Base-by-base conservation (phyloP, 1,140 invertebrate genomes). In the Rhyzopertha dominica region DNA sequence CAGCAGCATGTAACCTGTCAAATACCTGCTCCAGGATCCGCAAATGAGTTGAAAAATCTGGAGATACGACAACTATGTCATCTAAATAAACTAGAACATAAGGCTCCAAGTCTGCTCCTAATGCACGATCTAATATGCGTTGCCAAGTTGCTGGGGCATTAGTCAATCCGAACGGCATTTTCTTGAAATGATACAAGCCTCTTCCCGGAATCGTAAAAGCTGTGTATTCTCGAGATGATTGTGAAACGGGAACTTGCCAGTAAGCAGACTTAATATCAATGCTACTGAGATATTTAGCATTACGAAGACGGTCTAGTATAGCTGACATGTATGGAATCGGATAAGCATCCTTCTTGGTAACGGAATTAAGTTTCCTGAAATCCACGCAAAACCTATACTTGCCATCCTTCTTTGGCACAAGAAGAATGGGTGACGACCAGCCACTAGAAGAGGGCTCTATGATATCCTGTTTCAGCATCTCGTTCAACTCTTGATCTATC, bases 81-180 rank as follows among this genome's bases (percentile, higher is more conserved):
- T n/a, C n/a, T n/a, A n/a, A n/a, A n/a, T n/a, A n/a, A n/a, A n/a
- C n/a, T n/a, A n/a, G n/a, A n/a, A n/a, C n/a, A n/a, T n/a, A n/a
- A n/a, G n/a, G n/a, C n/a, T n/a, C n/a, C n/a, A n/a, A n/a, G n/a
- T n/a, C n/a, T n/a, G n/a, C n/a, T n/a, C n/a, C n/a, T n/a, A n/a
- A n/a, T n/a, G n/a, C n/a, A n/a, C n/a, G n/a, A n/a, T n/a, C n/a
- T n/a, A n/a, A n/a, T n/a, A n/a, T n/a, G n/a, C 66, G 51, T 34
- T 70, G 62, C 36, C 71, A 69, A 0, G 63, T 68, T 0, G 61
- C 59, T 2, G 68, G 60, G 2, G 62, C 60, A 45, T 70, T 55
- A 8, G 38, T 29, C 2, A 67, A 25, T 2, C 62, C 62, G 43
- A 62, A 65, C 5, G 59, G 45, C 36, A 56, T 61, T 5, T 36